Evolutionary conservation across 2,888 invertebrate genomes (phyloP), one percentile per base, ranked within the genome.

Genomic region (Tetropium fuscum): DNA sequence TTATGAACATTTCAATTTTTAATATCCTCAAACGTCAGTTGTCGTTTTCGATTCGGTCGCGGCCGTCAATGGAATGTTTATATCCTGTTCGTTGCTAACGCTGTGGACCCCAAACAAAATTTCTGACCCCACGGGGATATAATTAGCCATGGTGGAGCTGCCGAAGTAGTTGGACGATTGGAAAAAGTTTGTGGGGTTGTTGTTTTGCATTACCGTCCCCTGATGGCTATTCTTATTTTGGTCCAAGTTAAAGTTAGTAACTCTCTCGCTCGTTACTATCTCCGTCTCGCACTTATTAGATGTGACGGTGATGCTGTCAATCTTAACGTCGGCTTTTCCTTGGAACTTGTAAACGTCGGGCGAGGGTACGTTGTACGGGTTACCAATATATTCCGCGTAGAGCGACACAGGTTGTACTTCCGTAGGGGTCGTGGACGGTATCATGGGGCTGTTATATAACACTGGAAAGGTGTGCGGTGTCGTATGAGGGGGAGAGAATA

Each of bases 101-200:
- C 34, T 54, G 10, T 62, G 60, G 32, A 85, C 83, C 2, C 84
- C 84, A 65, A 87, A 90, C 2, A 88, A 77, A 67, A 86, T 85
- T 70, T 90, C 90, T 0, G 89, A 87, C 0, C 88, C 88, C 0
- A 85, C 85, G 3, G 87, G 86, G 61, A 85, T 84, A 58, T 77
- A 75, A 58, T 79, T 80, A 7, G 54, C 22, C 20, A 83, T 84
- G 34, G 84, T 83, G 36, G 84, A 84, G 2, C 82, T 82, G 0
- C 84, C 83, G 72, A 90, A 90, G 75, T 90, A 90, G 73, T 86
- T 89, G 0, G 88, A 84, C 68, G 89, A 88, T 66, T 86, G 87
- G 70, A 88, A 88, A 58, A 86, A 70, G 43, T 71, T 64, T 16
- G 60, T 58, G 5, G 56, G 44, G 20, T 62, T 49, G 25, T 60